Evolutionary conservation across 2,797 vertebrate genomes (phyloP).

Genomic region (Aphelocoma californica): DNA sequence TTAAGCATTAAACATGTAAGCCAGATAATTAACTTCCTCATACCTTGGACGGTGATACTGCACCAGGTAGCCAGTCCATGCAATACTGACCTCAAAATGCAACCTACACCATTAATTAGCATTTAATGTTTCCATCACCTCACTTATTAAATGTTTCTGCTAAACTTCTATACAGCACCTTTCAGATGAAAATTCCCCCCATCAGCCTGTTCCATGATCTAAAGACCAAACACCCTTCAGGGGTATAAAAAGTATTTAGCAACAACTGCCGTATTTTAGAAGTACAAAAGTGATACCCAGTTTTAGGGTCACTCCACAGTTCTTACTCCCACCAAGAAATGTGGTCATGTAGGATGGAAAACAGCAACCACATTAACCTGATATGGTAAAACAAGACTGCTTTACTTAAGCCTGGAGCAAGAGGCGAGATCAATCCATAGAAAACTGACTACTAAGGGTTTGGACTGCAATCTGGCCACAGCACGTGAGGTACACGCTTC

Average conservation of each 20-base stretch:
- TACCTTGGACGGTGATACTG: neutral
- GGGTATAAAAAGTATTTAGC: neutral
- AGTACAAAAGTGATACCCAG: neutral
- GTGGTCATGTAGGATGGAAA: neutral
- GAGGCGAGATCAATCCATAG: neutral
- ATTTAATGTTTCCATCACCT: neutral
- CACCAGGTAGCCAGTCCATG: neutral
- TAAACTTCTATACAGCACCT: neutral
- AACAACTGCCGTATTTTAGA: neutral
- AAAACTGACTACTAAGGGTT: neutral
- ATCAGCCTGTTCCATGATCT: rapidly evolving
- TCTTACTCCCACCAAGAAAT: neutral
- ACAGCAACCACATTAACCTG: neutral
- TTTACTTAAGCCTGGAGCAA: neutral
- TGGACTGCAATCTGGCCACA: neutral
- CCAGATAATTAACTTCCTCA: neutral
- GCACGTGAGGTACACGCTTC: neutral
- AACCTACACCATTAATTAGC: neutral
- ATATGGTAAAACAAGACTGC: neutral
- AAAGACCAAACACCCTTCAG: neutral
- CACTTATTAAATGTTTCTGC: neutral
- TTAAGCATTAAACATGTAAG: neutral
- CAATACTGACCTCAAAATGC: neutral
- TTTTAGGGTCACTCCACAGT: neutral
- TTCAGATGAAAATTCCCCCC: neutral